Base-by-base conservation (phyloP, 2,113 vertebrate genomes). In the Vulpes ferrilata region DNA sequence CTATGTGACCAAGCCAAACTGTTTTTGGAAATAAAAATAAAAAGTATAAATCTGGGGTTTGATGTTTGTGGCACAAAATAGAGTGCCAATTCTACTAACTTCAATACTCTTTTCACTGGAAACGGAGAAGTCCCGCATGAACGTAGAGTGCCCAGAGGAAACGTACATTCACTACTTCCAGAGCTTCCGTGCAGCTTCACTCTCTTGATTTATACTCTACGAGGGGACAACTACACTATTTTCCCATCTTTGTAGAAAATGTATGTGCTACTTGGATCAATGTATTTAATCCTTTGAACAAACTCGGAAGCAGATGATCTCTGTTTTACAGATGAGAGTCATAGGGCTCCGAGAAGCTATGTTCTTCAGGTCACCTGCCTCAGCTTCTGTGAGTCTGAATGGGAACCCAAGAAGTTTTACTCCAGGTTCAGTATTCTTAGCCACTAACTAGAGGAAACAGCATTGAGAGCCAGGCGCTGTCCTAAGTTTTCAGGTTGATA, bases 1-100 rank as follows among this genome's bases (percentile, higher is more conserved):
- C 55, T 80, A 13, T 57, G 22, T 83, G 97, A 88, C 85, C 93
- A 71, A 87, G 74, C 80, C 81, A 83, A 73, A 60, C 65, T 85
- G 53, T 23, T 92, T 92, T 80, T 55, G 51, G 23, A 74, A 89
- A 90, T 87, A 51, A 85, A 78, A 76, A 59, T 90, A 88, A 48
- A 30, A 19, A 74, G 19, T 85, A 35, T 95, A 60, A 67, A 94
- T 65, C 90, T 30, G 13, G 59, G 60, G 48, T 19, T 90, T 35
- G 35, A 57, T 43, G 65, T 55, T 51, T n/a, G 20, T 1, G 0
- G 59, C 48, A 60, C 51, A 59, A 82, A 59, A 55, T 60, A 43
- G 87, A 80, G 25, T 43, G 32, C 59, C 0, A 5, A 11, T 91
- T 64, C 20, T 67, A n/a, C 1, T 17, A 35, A 81, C 10, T 91